Percentiles rank a stretch among this genome's conserved stretches.
phyloP scores from a whole-genome alignment of 2,888 invertebrate genomes.

The Caenorhabditis becei region DNA sequence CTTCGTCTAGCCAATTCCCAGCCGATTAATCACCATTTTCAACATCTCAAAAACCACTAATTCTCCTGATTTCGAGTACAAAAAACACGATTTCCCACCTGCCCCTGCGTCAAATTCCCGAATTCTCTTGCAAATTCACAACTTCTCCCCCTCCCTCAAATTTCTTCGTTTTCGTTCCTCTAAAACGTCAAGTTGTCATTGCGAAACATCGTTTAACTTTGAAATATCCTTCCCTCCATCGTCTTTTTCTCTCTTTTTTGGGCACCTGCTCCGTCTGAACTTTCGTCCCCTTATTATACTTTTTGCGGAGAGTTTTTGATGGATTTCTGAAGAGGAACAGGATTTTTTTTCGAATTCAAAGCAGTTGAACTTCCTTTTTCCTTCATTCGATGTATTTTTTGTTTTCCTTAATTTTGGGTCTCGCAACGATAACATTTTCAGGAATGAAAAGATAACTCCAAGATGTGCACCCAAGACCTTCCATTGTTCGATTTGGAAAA shows the following conservation, averaged over 20 bases:
- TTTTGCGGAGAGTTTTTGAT: conserved; percentile 2
- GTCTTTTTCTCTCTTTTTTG: neutral
- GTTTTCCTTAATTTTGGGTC: neutral
- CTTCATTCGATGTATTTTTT: neutral
- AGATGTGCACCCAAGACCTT: conserved; percentile 68
- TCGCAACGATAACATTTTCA: no score
- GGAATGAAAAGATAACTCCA: conserved; percentile 16
- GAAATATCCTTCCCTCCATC: conserved; percentile 19
- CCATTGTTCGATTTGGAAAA: conserved; percentile 68
- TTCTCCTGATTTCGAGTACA: no score
- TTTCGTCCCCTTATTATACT: neutral
- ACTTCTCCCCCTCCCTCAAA: neutral
- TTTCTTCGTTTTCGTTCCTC: conserved; percentile 5
- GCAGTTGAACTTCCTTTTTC: neutral
- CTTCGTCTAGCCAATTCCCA: no score
- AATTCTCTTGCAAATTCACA: neutral
- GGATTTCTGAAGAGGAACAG: neutral
- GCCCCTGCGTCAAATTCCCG: no score
- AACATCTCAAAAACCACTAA: no score
- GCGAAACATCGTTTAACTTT: conserved; percentile 56
- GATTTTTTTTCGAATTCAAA: conserved; percentile 1
- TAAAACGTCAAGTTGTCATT: conserved; percentile 52
- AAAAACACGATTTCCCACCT: no score
- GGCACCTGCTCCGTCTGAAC: neutral
- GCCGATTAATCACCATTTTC: no score